Base-by-base conservation (phyloP, 1,140 invertebrate genomes). In the Heliconius hermathena region DNA sequence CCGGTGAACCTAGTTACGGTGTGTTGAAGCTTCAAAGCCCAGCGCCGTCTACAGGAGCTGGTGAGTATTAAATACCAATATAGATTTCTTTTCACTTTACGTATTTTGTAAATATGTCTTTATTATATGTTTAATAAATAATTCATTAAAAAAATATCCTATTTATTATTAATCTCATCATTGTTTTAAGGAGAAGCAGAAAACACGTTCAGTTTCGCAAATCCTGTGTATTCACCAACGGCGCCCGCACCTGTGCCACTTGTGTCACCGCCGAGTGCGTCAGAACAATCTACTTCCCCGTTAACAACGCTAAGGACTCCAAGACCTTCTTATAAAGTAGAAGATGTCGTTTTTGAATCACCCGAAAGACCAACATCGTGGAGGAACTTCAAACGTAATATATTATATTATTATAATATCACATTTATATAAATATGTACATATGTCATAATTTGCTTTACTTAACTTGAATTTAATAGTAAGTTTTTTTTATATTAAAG, bases 141-240 rank as follows among this genome's bases (percentile, higher is more conserved):
- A 36, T 6, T 36, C 2, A 36, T 36, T 26, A 6, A 33, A 33
- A 33, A 33, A 33, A 33, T 6, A 20, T 54, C 4, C 5, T 54
- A 54, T 20, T 18, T 20, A 54, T 18, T 54, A 18, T 54, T 54
- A 54, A 18, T 20, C 20, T 20, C 6, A 54, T 57, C 54, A 22
- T 11, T 57, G 8, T 57, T 22, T 57, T 57, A 57, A 94, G 91
- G 78, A 26, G 93, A 91, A 81, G 88, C 87, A 20, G 95, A 96
- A 75, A 96, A 95, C 49, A 93, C 95, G 2, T 96, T 97, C 74
- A 97, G 97, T 82, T 97, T 97, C 87, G 97, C 97, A 46, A 98
- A 98, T 94, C 97, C 97, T 0, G 97, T 97, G 2, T 98, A 98
- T 81, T 97, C 97, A 82, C 95, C 96, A 0, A 96, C 96, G 3